Conservation (phyloP, 2,113 vertebrate genomes). For the Menura novaehollandiae region DNA sequence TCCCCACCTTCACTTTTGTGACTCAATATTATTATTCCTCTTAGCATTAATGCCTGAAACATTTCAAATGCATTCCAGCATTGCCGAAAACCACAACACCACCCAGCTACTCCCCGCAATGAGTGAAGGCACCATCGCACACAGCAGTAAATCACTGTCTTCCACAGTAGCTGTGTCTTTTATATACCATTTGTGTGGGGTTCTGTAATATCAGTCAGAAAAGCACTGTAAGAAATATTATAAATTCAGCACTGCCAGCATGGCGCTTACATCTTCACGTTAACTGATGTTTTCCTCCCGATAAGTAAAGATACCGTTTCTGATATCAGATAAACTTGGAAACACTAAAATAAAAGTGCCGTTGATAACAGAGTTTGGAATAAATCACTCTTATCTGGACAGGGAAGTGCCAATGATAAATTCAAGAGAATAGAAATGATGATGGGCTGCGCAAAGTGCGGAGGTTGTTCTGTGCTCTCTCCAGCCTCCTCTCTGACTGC, state of each 20-base stretch:
- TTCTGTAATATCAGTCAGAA: neutral
- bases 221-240: neutral
- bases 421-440: neutral
- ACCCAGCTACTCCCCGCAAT: neutral
- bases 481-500: neutral
- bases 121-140: neutral
- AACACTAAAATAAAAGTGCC: neutral
- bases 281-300: neutral
- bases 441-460: fast-evolving
- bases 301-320: neutral
- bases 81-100: neutral
- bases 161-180: neutral
- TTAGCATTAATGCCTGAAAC: neutral
- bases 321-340: neutral
- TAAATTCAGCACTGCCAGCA: neutral
- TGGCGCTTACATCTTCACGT: neutral
- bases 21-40: neutral
- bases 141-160: neutral
- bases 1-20: neutral
- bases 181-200: neutral
- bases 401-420: neutral
- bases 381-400: neutral
- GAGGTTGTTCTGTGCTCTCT: neutral
- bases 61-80: neutral
- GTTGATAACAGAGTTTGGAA: neutral